A percentile compares a stretch with the other conserved stretches of the same genome.
These are phyloP conservation scores for Creontiades dilutus DNA, from an alignment of 2,888 invertebrate species.

Conservation along the genomic window DNA sequence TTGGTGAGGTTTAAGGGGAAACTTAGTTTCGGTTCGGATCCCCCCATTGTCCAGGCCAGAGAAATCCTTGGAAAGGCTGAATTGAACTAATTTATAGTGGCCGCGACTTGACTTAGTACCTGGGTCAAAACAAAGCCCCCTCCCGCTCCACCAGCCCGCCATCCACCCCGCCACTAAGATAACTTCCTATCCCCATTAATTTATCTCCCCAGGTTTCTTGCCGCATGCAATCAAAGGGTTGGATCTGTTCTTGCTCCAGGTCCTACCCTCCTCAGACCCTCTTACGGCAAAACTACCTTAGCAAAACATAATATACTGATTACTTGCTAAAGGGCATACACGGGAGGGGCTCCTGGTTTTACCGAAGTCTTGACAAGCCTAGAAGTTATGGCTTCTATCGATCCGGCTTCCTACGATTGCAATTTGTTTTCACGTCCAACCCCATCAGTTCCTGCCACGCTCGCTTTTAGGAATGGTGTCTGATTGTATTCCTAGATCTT, in stretches of 20 bases:
- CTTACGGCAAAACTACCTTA: constrained; percentile 50
- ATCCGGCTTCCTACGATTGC: background rate
- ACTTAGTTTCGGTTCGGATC: background rate
- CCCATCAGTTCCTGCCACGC: too few species aligned
- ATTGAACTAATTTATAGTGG: constrained; percentile 69
- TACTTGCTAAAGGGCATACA: constrained; percentile 35
- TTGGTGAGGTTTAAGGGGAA: constrained; percentile 55
- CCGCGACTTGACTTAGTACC: constrained; percentile 67
- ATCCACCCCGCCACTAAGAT: constrained; percentile 53
- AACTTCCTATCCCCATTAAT: constrained; percentile 69
- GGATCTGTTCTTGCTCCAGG: constrained; percentile 65
- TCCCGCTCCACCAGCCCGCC: background rate
- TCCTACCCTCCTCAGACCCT: constrained; percentile 32
- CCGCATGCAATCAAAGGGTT: constrained; percentile 59
- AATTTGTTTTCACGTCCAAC: background rate
- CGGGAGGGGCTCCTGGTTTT: background rate
- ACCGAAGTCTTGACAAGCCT: constrained; percentile 8
- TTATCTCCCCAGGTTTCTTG: constrained; percentile 65
- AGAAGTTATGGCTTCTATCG: background rate
- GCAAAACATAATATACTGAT: constrained; percentile 61
- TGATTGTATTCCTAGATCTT: too few species aligned
- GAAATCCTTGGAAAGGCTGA: constrained; percentile 63
- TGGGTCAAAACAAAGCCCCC: constrained; percentile 64
- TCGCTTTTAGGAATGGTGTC: too few species aligned
- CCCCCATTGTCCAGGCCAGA: constrained; percentile 49